Base-by-base conservation (phyloP, 2,797 vertebrate species). In the Brotula barbata region DNA sequence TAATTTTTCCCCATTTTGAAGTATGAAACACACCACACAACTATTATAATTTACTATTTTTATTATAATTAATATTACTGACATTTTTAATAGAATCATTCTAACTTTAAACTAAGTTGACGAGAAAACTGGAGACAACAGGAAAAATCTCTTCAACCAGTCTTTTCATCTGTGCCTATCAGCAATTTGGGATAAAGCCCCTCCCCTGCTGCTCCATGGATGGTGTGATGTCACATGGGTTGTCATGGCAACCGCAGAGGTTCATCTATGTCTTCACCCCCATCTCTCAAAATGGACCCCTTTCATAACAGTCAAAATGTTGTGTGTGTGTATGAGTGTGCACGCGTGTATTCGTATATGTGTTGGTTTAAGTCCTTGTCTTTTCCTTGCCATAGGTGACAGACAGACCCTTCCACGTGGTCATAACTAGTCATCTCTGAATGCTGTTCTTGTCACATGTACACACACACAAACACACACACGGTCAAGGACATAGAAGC, bases 241-340 rank as follows among this genome's bases (percentile, higher is more conserved):
- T 82, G 87, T 79, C 86, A 20, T 86, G 77, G 87, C 80, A 88
- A 87, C 88, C 67, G 68, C 49, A 1, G 56, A 69, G 81, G 74
- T 77, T 81, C 77, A 77, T 81, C 74, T 61, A 64, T 73, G 72
- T 47, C 62, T 65, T 73, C 71, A 47, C 25, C 59, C 50, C 42
- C 64, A 55, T 68, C 47, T 58, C 64, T 71, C 51, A 68, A 71
- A 73, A 78, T 50, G 53, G 47, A 52, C 64, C 58, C 41, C 44
- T 28, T 53, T 71, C 67, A 60, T 45, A 59, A 65, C 17, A 60
- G 59, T 33, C 59, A 64, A 31, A 56, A 45, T 39, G 42, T 58
- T 59, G 53, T 23, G 7, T 33, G 1, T 64, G 50, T 34, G 40
- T 61, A 41, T 57, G 52, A 50, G 42, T 42, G 15, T 42, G 25